A percentile compares a stretch with the other conserved stretches of the same genome.
Conservation (phyloP, 2,888 invertebrate genomes). For the Leucophenga maculata region DNA sequence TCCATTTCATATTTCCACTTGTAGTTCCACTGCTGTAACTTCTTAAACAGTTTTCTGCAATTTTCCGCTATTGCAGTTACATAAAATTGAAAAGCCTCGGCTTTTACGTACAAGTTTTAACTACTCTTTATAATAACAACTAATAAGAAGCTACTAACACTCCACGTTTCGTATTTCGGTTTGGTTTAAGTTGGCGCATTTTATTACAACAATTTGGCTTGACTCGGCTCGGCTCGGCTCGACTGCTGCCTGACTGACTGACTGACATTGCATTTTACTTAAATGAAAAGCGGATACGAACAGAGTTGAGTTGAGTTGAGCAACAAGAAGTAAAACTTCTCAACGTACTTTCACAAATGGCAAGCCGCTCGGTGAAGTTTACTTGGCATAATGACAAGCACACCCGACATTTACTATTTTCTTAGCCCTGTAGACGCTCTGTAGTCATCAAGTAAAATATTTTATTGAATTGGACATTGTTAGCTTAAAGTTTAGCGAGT, state of each 20-base stretch:
- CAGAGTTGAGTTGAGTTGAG: not conserved
- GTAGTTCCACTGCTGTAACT: no score
- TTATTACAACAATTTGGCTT: no score
- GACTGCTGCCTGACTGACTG: no score
- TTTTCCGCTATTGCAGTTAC: constrained; percentile 20
- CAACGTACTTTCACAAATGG: no score
- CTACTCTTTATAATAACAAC: not conserved
- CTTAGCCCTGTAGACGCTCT: not conserved
- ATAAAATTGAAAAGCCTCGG: constrained; percentile 13
- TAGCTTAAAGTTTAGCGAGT: constrained; percentile 38
- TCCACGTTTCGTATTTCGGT: no score
- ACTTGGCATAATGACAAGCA: constrained; percentile 23
- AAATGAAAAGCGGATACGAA: constrained; percentile 22
- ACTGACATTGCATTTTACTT: constrained; percentile 6
- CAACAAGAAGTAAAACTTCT: not conserved
- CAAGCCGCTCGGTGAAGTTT: not conserved
- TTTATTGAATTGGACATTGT: constrained; percentile 22
- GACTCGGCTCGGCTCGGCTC: no score
- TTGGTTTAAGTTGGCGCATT: no score
- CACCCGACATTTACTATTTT: constrained; percentile 17
- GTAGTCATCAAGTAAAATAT: constrained; percentile 13
- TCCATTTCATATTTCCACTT: no score
- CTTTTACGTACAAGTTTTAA: constrained; percentile 10
- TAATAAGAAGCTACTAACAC: no score
- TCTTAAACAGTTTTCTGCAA: not conserved